phyloP scores from a whole-genome alignment of 2,113 vertebrate genomes.

The Gambusia holbrooki region DNA sequence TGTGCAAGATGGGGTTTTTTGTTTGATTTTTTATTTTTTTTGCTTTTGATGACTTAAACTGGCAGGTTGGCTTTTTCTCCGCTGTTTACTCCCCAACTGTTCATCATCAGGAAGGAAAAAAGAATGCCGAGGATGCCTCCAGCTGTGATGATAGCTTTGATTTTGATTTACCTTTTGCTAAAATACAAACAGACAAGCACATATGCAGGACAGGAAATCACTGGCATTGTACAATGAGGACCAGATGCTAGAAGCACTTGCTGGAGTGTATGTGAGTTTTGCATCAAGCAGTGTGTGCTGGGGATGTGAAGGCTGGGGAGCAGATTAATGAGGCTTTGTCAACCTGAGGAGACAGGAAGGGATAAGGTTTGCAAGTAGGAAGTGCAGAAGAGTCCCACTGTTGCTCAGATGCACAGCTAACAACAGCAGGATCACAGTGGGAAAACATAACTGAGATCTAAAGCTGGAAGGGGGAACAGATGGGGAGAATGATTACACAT shows the following conservation, averaged over 20 bases:
- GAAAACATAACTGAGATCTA: conserved; percentile 60
- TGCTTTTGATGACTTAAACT: conserved; percentile 15
- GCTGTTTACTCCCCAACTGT: conserved; percentile 6
- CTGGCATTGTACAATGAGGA: conserved; percentile 27
- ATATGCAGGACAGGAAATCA: conserved; percentile 33
- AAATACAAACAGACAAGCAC: conserved; percentile 22
- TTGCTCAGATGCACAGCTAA: conserved; percentile 51
- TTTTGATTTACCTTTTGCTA: conserved; percentile 42
- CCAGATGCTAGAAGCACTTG: conserved; percentile 55
- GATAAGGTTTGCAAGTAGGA: conserved; percentile 16
- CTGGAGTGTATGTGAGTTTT: conserved; percentile 22
- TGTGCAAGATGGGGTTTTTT: neutral
- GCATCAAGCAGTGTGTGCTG: conserved; percentile 14
- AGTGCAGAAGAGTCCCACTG: conserved; percentile 14
- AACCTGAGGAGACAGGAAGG: conserved; percentile 48
- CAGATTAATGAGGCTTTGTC: conserved; percentile 52
- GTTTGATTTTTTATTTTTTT: neutral
- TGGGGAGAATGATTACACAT: conserved; percentile 56
- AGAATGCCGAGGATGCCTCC: conserved; percentile 27
- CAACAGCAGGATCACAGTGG: conserved; percentile 73
- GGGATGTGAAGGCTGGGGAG: conserved; percentile 9
- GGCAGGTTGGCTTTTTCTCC: neutral
- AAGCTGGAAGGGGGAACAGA: conserved; percentile 66
- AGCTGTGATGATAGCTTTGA: conserved; percentile 55
- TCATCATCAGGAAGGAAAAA: conserved; percentile 31